A percentile compares a stretch with the other conserved stretches of the same genome.
These are phyloP conservation scores for Brachionus plicatilis DNA, from an alignment of 1,140 invertebrate species.

Conservation along the genomic window DNA sequence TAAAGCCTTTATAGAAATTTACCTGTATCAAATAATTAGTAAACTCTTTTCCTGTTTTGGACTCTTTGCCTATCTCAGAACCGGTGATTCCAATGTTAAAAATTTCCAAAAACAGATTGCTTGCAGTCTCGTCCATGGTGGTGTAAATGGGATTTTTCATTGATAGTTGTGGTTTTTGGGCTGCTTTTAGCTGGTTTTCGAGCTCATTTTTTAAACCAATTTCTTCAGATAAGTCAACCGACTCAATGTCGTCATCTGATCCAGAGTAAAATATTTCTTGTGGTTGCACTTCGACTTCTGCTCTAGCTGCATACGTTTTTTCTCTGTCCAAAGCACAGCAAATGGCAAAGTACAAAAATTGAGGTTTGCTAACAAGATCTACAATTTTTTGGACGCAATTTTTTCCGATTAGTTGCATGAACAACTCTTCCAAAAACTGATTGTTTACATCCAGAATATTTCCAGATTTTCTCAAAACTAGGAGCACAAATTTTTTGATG, in stretches of 20 bases:
- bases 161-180: neutral
- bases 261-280: neutral
- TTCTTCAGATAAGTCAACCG: neutral
- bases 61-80: neutral
- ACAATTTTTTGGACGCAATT: conserved; percentile 19
- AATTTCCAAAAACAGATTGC: neutral
- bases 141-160: neutral
- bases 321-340: neutral
- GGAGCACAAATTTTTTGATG: conserved; percentile 17
- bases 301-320: neutral
- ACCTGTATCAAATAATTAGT: conserved; percentile 20
- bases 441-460: conserved; percentile 1
- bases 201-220: neutral
- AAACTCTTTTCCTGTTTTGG: conserved; percentile 23
- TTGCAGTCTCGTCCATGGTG: too few relatives aligned
- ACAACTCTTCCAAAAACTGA: neutral
- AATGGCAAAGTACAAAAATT: conserved; percentile 2
- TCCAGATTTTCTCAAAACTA: conserved; percentile 12
- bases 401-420: conserved; percentile 17
- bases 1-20: neutral
- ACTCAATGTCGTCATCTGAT: neutral
- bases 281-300: neutral
- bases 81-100: neutral
- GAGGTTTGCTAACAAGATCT: neutral
- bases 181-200: neutral